Evolutionary conservation across 2,888 invertebrate species (phyloP).

Genomic region (Trissolcus brochymenae): DNA sequence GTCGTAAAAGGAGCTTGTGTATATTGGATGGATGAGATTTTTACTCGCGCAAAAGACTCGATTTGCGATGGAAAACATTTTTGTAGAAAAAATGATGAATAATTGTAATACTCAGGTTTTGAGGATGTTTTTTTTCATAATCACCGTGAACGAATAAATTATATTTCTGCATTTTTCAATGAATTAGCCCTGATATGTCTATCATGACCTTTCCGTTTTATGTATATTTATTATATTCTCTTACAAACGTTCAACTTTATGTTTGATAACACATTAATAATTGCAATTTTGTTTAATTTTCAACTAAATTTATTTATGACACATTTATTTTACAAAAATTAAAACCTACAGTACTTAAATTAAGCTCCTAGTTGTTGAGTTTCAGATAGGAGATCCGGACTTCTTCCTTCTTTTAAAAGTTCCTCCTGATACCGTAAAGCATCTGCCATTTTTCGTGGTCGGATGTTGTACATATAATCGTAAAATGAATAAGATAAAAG

Average conservation of each 20-base stretch:
- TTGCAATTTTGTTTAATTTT: too few species aligned
- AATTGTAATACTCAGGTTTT: constrained; percentile 54
- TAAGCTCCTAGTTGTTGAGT: too few species aligned
- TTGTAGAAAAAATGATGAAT: constrained; percentile 35
- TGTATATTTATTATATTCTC: too few species aligned
- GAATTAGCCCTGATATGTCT: constrained; percentile 5
- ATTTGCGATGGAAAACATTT: constrained; percentile 6
- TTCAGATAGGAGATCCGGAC: neutral
- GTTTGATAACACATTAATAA: neutral
- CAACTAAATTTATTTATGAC: too few species aligned
- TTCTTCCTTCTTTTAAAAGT: constrained; percentile 52
- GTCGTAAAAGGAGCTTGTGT: neutral
- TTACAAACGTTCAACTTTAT: too few species aligned
- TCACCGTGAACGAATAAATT: constrained; percentile 45
- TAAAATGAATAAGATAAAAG: constrained; percentile 1
- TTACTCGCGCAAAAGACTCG: neutral
- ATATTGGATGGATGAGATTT: neutral
- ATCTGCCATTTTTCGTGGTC: neutral
- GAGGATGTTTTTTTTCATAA: constrained; percentile 50
- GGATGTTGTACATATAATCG: constrained; percentile 4
- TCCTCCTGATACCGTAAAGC: constrained; percentile 22
- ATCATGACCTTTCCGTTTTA: constrained; percentile 1
- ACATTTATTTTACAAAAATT: too few species aligned
- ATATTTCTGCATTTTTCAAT: constrained; percentile 57
- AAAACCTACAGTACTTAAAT: too few species aligned